Evolutionary conservation across 2,888 invertebrate species (phyloP).

Genomic region (Cerastoderma edule): DNA sequence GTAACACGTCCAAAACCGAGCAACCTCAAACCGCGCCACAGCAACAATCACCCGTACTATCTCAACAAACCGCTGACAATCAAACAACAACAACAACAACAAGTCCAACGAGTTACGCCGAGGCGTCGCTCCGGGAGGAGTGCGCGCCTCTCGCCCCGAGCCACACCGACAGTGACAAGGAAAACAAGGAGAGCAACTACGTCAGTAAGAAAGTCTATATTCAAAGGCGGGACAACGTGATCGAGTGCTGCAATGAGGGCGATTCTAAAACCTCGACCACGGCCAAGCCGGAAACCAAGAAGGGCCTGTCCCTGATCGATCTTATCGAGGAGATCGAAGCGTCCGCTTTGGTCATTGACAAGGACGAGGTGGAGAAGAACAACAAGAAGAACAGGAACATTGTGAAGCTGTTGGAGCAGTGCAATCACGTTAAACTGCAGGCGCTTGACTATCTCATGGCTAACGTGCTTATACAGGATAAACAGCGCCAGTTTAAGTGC

Average conservation of each 20-base stretch:
- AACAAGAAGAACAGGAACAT: slow-evolving; percentile 40
- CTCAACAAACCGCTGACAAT: neutral
- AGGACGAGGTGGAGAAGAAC: slow-evolving; percentile 35
- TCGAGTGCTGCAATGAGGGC: slow-evolving; percentile 50
- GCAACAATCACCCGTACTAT: neutral
- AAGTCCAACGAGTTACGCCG: neutral
- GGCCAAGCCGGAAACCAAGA: slow-evolving; percentile 25
- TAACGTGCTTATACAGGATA: slow-evolving; percentile 53
- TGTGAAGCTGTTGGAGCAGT: slow-evolving; percentile 51
- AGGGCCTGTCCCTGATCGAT: slow-evolving; percentile 52
- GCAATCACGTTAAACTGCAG: slow-evolving; percentile 57
- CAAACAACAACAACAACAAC: neutral
- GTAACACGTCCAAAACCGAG: neutral
- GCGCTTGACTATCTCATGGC: slow-evolving; percentile 58
- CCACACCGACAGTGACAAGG: slow-evolving; percentile 20
- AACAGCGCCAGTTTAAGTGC: slow-evolving; percentile 33
- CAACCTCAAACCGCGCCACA: neutral
- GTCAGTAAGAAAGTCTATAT: slow-evolving; percentile 51
- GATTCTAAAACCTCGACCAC: slow-evolving; percentile 26
- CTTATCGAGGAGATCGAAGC: slow-evolving; percentile 59
- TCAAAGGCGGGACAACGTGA: slow-evolving; percentile 47
- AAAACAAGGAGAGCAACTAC: slow-evolving; percentile 27
- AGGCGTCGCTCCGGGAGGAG: too few species aligned
- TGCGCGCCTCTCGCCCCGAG: too few species aligned
- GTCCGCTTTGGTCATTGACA: slow-evolving; percentile 35